Base-by-base conservation (phyloP, 2,113 vertebrate species). In the Muntiacus muntjak region DNA sequence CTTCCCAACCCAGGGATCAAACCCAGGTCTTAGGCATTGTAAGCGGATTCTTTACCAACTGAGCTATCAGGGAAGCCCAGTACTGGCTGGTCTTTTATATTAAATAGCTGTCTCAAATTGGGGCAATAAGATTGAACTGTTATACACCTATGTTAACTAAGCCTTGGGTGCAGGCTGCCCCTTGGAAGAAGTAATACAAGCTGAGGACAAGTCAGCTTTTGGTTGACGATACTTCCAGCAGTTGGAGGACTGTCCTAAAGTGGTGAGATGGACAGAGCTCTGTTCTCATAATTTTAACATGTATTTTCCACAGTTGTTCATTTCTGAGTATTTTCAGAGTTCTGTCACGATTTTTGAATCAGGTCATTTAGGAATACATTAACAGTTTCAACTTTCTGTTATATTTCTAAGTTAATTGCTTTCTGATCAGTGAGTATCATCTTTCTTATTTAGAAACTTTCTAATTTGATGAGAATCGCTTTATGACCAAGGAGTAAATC, bases 391-490 rank as follows among this genome's bases (percentile, higher is more conserved):
- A 36, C 2, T 17, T 93, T 89, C 78, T 91, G 4, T 81, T 58
- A 84, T 30, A 55, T 55, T 71, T 90, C 14, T 82, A 57, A 78
- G 26, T 85, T 90, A 86, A 76, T 92, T 92, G 84, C 30, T 89
- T 95, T 95, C 15, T 92, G 45, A 30, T 84, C 47, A 88, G 16
- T 86, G 40, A 54, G n/a, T 83, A n/a, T 83, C 8, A n/a, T 71
- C 26, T 67, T 43, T 97, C 92, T 64, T n/a, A 83, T 83, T 92
- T 67, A 95, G 57, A 89, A 92, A 57, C n/a, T 92, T 87, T 83
- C 25, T 84, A 25, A 88, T 78, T 84, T 83, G 76, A 16, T 84
- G 62, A 84, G 71, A 88, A 62, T 83, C 76, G 16, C 62, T 40
- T 89, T 60, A 84, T 52, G 26, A 10, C 19, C 8, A 52, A 88